These are phyloP conservation scores for Drosophila subobscura DNA, from an alignment of 1,140 invertebrate species.

Conservation along the genomic window DNA sequence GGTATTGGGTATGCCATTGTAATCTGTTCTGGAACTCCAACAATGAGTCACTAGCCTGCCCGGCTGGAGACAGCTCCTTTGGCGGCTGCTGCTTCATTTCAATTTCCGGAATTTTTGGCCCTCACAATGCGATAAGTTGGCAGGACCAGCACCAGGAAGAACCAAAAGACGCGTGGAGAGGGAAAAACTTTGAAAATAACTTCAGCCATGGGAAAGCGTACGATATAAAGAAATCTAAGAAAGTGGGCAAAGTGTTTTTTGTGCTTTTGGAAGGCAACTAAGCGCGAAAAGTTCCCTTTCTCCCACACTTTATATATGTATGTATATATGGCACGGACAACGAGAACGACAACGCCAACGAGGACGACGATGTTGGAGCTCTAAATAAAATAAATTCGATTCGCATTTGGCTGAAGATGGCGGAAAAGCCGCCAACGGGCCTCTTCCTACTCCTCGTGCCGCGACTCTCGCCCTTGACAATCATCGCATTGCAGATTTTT, in stretches of 20 bases:
- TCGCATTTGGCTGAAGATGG: slow-evolving; percentile 47
- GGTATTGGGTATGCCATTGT: too few relatives aligned
- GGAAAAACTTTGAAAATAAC: slow-evolving; percentile 53
- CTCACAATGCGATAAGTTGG: slow-evolving; percentile 41
- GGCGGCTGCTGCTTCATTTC: slow-evolving; percentile 39
- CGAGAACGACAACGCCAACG: slow-evolving; percentile 11
- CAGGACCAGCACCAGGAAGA: slow-evolving; percentile 6
- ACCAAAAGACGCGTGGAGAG: not conserved
- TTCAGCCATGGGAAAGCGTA: slow-evolving; percentile 17
- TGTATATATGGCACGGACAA: slow-evolving; percentile 4
- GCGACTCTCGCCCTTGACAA: too few relatives aligned
- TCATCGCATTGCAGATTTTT: too few relatives aligned
- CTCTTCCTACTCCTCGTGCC: too few relatives aligned
- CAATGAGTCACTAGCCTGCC: too few relatives aligned
- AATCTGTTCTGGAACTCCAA: too few relatives aligned
- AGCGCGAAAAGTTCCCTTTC: slow-evolving; percentile 62
- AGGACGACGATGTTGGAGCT: slow-evolving; percentile 36
- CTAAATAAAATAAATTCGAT: slow-evolving; percentile 69
- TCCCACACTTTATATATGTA: slow-evolving; percentile 14
- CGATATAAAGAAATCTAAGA: slow-evolving; percentile 47
- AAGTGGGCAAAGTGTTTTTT: slow-evolving; percentile 42
- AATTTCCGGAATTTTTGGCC: slow-evolving; percentile 52
- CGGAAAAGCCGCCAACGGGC: too few relatives aligned
- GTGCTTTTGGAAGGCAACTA: slow-evolving; percentile 46
- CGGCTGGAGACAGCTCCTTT: too few relatives aligned